phyloP scores from a whole-genome alignment of 1,140 invertebrate species.

The Trachelipus rathkii region DNA sequence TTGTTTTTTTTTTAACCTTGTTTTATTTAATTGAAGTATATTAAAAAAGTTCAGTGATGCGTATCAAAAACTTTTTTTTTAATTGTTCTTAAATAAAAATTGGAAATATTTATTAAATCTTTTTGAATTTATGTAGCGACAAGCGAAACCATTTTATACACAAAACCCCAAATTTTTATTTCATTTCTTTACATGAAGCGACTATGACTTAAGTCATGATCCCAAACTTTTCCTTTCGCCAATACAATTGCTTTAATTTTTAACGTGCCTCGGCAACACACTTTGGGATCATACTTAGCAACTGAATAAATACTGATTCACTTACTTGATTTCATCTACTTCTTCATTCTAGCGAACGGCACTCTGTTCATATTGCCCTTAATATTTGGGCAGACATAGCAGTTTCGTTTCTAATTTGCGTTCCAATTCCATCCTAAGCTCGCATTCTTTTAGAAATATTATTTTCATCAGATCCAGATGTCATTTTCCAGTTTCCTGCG shows the following conservation, averaged over 20 bases:
- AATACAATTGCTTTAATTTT: too few species aligned
- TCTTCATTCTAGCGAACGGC: conserved; percentile 83
- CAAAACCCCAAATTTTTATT: not conserved
- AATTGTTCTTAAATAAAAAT: conserved; percentile 27
- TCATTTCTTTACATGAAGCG: too few species aligned
- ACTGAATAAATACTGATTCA: too few species aligned
- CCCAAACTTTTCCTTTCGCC: too few species aligned
- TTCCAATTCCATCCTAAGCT: conserved; percentile 89
- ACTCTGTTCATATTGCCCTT: conserved; percentile 87
- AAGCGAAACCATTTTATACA: not conserved
- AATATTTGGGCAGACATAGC: conserved; percentile 82
- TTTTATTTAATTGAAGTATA: conserved; percentile 88
- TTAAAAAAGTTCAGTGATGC: conserved; percentile 92
- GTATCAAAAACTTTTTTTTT: conserved; percentile 77
- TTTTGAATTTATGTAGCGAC: too few species aligned
- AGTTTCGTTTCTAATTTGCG: conserved; percentile 87
- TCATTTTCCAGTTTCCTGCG: conserved; percentile 80
- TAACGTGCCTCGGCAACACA: too few species aligned
- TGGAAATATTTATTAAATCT: too few species aligned
- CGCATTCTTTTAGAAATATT: too few species aligned
- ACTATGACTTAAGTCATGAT: too few species aligned
- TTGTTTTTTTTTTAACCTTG: conserved; percentile 81
- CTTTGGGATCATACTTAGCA: too few species aligned
- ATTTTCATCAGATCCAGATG: conserved; percentile 78
- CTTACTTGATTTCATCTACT: conserved; percentile 78